These are phyloP conservation scores for Paradoxurus hermaphroditus DNA, from an alignment of 2,113 vertebrate genomes.

Conservation along the genomic window DNA sequence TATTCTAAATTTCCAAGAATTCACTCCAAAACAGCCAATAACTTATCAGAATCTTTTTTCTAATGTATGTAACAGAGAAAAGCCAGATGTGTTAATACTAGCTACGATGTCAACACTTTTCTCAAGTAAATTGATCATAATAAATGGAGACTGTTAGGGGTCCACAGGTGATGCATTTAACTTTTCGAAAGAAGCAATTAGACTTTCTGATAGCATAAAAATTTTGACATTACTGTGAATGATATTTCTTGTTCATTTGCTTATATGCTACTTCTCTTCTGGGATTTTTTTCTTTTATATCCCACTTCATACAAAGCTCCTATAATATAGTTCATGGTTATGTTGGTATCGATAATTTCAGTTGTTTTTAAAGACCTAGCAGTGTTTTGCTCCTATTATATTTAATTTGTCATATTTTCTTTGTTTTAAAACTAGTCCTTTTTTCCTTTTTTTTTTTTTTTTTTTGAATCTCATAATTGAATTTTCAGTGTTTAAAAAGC, in stretches of 20 bases:
- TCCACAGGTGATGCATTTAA: background rate
- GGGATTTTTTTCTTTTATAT: conserved; percentile 12
- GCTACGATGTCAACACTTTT: background rate
- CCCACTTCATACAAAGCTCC: background rate
- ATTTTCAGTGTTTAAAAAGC: conserved; percentile 19
- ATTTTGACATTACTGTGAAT: conserved; percentile 6
- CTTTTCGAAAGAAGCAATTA: conserved; percentile 28
- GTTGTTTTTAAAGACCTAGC: background rate
- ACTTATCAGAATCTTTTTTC: background rate
- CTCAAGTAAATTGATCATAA: background rate
- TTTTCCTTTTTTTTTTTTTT: no score
- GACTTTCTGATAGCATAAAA: background rate
- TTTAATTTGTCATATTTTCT: conserved; percentile 12
- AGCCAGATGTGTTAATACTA: background rate
- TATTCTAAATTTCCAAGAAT: background rate
- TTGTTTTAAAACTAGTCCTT: background rate
- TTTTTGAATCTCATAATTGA: background rate
- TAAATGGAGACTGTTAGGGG: background rate
- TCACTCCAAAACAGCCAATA: background rate
- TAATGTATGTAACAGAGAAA: background rate
- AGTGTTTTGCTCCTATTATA: background rate
- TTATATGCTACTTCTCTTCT: background rate
- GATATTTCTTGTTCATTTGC: conserved; percentile 1
- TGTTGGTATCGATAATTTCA: background rate
- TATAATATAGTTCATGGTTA: background rate